Evolutionary conservation across 2,113 vertebrate genomes (phyloP).

Genomic region (Trematomus loennbergii): DNA sequence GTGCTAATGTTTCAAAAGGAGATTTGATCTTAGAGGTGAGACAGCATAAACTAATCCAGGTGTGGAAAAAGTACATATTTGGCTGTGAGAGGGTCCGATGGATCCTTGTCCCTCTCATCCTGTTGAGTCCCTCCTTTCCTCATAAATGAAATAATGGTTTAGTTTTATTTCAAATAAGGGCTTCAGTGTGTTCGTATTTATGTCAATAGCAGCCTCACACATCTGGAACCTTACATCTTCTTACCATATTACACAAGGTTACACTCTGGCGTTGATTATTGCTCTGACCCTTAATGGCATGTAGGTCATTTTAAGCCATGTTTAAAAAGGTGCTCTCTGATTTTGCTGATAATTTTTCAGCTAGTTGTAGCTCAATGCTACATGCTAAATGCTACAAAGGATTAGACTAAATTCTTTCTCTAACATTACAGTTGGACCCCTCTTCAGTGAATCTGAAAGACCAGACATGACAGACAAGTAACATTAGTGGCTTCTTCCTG

Average conservation of each 20-base stretch:
- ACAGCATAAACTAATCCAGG: constrained; percentile 72
- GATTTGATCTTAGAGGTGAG: constrained; percentile 48
- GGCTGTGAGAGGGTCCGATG: constrained; percentile 11
- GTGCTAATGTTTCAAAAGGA: constrained; percentile 40
- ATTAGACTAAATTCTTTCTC: constrained; percentile 19
- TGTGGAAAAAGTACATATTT: constrained; percentile 44
- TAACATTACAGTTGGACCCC: not conserved
- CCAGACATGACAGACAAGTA: constrained; percentile 31
- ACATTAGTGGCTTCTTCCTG: constrained; percentile 54
- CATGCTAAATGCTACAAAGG: constrained; percentile 4
- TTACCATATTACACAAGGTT: constrained; percentile 62
- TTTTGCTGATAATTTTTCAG: constrained; percentile 11
- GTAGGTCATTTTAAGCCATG: constrained; percentile 38
- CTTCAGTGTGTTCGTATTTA: constrained; percentile 40
- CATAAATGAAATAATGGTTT: constrained; percentile 43
- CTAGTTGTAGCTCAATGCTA: not conserved
- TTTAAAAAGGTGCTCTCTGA: constrained; percentile 20
- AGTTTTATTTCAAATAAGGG: constrained; percentile 14
- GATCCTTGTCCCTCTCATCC: constrained; percentile 9
- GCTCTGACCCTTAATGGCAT: constrained; percentile 37
- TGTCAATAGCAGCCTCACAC: constrained; percentile 45
- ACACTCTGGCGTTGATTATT: constrained; percentile 52
- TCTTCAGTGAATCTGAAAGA: constrained; percentile 36
- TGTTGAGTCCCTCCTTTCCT: not conserved
- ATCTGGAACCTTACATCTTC: constrained; percentile 70